Base-by-base conservation (phyloP, 2,113 vertebrate species). In the Microcebus tavaratra region DNA sequence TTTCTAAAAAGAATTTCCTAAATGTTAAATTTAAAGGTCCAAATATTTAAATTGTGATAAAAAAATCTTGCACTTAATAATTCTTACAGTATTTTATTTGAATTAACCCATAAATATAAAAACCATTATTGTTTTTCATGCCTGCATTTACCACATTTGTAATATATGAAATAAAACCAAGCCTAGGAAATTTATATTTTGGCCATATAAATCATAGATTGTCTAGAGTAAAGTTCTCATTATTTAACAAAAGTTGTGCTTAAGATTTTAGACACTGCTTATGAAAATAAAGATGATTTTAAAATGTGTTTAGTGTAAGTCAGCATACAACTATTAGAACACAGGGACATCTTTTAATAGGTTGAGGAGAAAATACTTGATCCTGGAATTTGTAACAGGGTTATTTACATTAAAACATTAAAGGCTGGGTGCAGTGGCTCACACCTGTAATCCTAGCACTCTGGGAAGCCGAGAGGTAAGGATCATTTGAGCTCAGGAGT, bases 341-440 rank as follows among this genome's bases (percentile, higher is more conserved):
- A 90, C 13, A 90, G 1, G 8, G 8, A 2, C 23, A 55, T 89
- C 83, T 89, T 84, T 94, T 81, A 88, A 76, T 36, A 68, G 20
- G 21, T 5, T 76, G 21, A 61, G 63, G 83, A 80, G 61, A 65
- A 81, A 89, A n/a, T 63, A 76, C 23, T 82, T 95, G 88, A 80
- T 27, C 25, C 11, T 79, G 2, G 48, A 92, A 21, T 84, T 70
- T 87, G 39, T 36, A 94, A 92, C 50, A 42, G 53, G 14, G 83
- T 96, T 92, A 23, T 92, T 92, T 61, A 61, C 12, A 55, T 82
- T 75, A 76, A 90, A 88, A 81, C n/a, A 81, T 80, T 82, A 67
- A 72, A 57, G 6, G 50, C 50, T 15, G 13, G 50, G 50, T 15
- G 14, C 14, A 3, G 50, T 53, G 50, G 50, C 50, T 53, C 14